Conservation (phyloP, 2,113 vertebrate genomes). For the Nesogale talazaci region DNA sequence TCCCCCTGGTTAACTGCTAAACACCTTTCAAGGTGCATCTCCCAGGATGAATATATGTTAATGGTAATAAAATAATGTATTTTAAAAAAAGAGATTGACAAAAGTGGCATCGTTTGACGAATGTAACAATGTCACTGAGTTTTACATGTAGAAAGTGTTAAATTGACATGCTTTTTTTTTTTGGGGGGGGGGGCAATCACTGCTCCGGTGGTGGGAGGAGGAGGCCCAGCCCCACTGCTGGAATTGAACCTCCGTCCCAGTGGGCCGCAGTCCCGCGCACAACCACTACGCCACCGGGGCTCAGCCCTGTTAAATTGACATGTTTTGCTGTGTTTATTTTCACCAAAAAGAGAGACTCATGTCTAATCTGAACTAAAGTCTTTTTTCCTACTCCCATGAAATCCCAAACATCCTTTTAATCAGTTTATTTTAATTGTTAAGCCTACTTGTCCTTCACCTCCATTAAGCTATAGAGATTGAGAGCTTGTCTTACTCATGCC, state of each 20-base stretch:
- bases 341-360: not conserved
- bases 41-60: not conserved
- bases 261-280: too few species aligned
- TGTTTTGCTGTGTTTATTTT: too few species aligned
- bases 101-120: not conserved
- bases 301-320: too few species aligned
- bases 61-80: not conserved
- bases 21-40: not conserved
- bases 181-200: too few species aligned
- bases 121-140: too few species aligned
- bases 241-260: too few species aligned
- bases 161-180: too few species aligned
- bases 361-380: not conserved
- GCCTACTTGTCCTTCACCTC: not conserved
- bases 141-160: too few species aligned
- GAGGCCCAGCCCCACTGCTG: too few species aligned
- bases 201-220: too few species aligned
- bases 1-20: not conserved
- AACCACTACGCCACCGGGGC: too few species aligned
- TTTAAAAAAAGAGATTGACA: not conserved
- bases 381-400: not conserved
- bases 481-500: not conserved
- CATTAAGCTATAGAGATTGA: not conserved
- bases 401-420: not conserved
- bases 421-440: conserved; percentile 4